These are phyloP conservation scores for Apamea sordens DNA, from an alignment of 2,888 invertebrate species.

Conservation along the genomic window DNA sequence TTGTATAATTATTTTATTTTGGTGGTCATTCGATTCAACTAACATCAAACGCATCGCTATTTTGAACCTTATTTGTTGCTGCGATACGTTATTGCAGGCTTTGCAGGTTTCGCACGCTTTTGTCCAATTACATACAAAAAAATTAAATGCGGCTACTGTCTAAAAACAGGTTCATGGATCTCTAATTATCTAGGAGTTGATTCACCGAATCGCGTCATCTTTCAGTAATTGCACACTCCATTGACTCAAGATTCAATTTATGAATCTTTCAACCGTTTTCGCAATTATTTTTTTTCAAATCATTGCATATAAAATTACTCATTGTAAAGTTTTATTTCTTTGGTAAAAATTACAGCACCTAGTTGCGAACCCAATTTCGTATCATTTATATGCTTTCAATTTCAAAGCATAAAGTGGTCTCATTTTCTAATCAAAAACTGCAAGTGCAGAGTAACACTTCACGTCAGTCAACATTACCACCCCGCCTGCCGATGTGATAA, in stretches of 20 bases:
- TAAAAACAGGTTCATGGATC: slow-evolving; percentile 5
- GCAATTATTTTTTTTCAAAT: not conserved
- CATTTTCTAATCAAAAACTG: slow-evolving; percentile 21
- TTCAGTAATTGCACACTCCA: slow-evolving; percentile 23
- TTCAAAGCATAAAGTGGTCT: not conserved
- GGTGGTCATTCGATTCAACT: too few species aligned
- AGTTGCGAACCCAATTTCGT: not conserved
- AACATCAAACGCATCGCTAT: too few species aligned
- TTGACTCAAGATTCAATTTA: slow-evolving; percentile 18
- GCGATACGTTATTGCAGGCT: too few species aligned
- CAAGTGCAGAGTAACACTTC: slow-evolving; percentile 20
- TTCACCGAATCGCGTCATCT: slow-evolving; percentile 31
- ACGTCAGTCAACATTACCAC: slow-evolving; percentile 25
- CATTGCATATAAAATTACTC: not conserved
- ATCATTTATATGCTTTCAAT: not conserved
- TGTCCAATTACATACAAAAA: not conserved
- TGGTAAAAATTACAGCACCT: not conserved
- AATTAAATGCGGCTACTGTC: not conserved
- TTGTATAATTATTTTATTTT: too few species aligned
- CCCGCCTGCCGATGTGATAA: slow-evolving; percentile 31
- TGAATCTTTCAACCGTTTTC: slow-evolving; percentile 10
- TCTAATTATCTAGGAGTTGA: slow-evolving; percentile 28
- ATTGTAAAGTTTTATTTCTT: not conserved
- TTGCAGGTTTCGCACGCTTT: not conserved
- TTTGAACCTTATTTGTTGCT: too few species aligned